Evolutionary conservation across 2,888 invertebrate genomes (phyloP).

Genomic region (Strigamia crassipes): DNA sequence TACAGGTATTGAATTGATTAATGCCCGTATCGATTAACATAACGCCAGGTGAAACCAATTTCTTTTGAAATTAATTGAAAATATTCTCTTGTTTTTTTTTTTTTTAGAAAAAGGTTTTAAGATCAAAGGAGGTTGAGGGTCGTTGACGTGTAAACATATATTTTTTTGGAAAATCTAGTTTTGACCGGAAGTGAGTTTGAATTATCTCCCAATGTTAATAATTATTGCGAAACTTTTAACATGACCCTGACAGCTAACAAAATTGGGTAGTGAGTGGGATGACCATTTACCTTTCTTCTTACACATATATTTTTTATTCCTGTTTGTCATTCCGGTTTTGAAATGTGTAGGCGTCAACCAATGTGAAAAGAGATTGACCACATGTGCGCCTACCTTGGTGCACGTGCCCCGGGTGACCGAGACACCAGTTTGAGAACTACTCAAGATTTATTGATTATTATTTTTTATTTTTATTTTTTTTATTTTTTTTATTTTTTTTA

Average conservation of each 20-base stretch:
- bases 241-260: not conserved
- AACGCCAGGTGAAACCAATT: no score
- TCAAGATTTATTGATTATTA: no score
- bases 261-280: not conserved
- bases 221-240: not conserved
- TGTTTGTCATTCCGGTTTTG: slow-evolving; percentile 10
- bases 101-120: no score
- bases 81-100: no score
- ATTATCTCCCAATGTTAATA: not conserved
- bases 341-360: not conserved
- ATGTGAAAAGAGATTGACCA: not conserved
- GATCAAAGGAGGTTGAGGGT: not conserved
- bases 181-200: not conserved
- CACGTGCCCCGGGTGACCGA: not conserved
- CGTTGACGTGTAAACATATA: not conserved
- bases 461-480: no score
- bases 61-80: no score
- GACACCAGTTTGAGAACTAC: not conserved
- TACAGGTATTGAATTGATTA: no score
- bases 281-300: not conserved
- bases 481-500: no score
- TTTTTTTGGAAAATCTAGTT: no score
- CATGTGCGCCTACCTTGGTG: not conserved
- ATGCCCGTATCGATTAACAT: no score
- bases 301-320: not conserved